Percentiles rank a stretch among this genome's conserved stretches.
These are phyloP conservation scores for Alexandromys fortis DNA, from an alignment of 2,113 vertebrate genomes.

Conservation along the genomic window DNA sequence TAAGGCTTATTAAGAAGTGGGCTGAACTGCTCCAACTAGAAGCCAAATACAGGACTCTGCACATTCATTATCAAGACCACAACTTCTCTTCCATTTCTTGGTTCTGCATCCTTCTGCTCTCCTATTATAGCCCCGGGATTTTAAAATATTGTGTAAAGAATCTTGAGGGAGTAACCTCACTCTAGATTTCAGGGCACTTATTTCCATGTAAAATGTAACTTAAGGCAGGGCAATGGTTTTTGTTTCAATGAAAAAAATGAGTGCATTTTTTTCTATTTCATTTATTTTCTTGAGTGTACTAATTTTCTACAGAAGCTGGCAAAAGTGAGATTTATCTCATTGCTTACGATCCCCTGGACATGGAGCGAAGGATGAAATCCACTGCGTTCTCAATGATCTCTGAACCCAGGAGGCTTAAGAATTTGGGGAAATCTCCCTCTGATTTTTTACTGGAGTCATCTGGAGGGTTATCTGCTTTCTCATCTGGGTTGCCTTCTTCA, in stretches of 20 bases:
- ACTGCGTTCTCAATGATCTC: conserved; percentile 77
- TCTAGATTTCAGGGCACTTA: background rate
- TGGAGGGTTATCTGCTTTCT: background rate
- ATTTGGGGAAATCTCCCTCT: conserved; percentile 48
- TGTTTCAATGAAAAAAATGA: background rate
- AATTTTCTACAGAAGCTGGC: background rate
- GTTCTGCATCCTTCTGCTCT: background rate
- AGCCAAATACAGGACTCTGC: background rate
- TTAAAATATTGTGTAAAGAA: background rate
- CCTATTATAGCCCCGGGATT: background rate
- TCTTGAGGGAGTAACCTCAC: background rate
- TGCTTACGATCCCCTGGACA: conserved; percentile 59
- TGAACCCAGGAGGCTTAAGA: conserved; percentile 66
- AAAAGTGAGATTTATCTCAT: background rate
- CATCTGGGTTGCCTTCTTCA: background rate
- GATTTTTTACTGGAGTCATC: background rate
- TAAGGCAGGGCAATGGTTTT: background rate
- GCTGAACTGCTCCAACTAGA: background rate
- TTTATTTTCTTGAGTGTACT: conserved; percentile 13
- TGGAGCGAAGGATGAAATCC: conserved; percentile 62
- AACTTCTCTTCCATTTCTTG: background rate
- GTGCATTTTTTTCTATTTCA: background rate
- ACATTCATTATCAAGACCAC: background rate
- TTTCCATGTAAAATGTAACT: background rate
- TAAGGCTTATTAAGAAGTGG: background rate